phyloP scores from a whole-genome alignment of 1,140 invertebrate species.

The Maconellicoccus hirsutus region DNA sequence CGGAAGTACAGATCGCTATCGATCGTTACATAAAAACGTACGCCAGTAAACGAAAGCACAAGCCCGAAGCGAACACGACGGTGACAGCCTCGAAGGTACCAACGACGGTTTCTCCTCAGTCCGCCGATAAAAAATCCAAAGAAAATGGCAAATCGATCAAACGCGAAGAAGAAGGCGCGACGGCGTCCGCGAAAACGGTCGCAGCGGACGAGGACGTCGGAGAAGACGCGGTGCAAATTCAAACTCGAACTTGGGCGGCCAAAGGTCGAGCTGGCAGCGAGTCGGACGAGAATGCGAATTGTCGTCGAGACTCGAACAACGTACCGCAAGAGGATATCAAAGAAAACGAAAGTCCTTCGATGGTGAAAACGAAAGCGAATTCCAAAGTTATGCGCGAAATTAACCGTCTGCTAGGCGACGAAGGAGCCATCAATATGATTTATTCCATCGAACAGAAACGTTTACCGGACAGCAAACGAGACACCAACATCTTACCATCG shows the following conservation, averaged over 20 bases:
- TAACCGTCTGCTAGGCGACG: slow-evolving; percentile 64
- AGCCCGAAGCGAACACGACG: background rate
- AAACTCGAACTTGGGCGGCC: too few species aligned
- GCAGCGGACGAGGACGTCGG: background rate
- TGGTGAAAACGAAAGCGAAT: slow-evolving; percentile 13
- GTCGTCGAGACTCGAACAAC: background rate
- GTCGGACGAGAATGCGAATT: background rate
- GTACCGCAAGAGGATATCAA: slow-evolving; percentile 9
- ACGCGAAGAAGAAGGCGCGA: too few species aligned
- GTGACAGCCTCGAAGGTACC: too few species aligned
- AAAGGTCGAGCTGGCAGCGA: background rate
- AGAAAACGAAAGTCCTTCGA: slow-evolving; percentile 2
- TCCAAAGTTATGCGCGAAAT: slow-evolving; percentile 46
- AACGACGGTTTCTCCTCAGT: too few species aligned
- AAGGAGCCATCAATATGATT: slow-evolving; percentile 72
- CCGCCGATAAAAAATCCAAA: too few species aligned
- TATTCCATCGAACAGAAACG: slow-evolving; percentile 53
- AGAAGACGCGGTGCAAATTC: background rate
- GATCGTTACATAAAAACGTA: slow-evolving; percentile 27
- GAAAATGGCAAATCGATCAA: too few species aligned
- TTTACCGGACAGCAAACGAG: slow-evolving; percentile 26
- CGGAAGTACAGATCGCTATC: slow-evolving; percentile 27
- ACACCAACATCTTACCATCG: slow-evolving; percentile 32
- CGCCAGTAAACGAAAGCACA: slow-evolving; percentile 25
- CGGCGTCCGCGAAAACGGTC: background rate